A percentile compares a stretch with the other conserved stretches of the same genome.
These are phyloP conservation scores for Diarsia rubi DNA, from an alignment of 2,888 invertebrate genomes.

Conservation along the genomic window DNA sequence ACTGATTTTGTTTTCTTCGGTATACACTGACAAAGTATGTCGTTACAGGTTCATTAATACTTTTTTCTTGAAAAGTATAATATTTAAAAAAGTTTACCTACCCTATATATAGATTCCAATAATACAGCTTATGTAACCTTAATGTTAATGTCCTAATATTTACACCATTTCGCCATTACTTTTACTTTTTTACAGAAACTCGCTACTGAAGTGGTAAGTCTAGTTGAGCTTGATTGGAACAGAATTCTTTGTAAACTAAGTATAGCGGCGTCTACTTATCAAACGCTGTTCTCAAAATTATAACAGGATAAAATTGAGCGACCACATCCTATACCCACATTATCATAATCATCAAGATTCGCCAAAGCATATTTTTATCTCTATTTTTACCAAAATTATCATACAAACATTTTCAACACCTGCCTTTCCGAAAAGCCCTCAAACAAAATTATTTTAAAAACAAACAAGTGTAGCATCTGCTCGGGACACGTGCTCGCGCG, in stretches of 20 bases:
- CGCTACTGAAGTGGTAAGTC: not conserved
- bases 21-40: not conserved
- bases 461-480: constrained; percentile 67
- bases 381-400: constrained; percentile 39
- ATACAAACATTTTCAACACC: constrained; percentile 47
- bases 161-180: not conserved
- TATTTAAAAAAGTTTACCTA: too few species aligned
- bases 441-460: constrained; percentile 59
- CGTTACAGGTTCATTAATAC: not conserved
- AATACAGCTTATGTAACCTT: too few species aligned
- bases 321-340: not conserved
- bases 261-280: not conserved
- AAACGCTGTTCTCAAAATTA: not conserved
- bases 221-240: not conserved
- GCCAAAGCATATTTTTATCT: constrained; percentile 26
- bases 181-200: too few species aligned
- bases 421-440: constrained; percentile 41
- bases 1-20: not conserved
- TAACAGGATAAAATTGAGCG: not conserved
- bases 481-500: constrained; percentile 73
- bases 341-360: constrained; percentile 16
- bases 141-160: not conserved
- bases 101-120: too few species aligned
- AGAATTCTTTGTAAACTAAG: not conserved
- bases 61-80: too few species aligned